Base-by-base conservation (phyloP, 1,140 invertebrate genomes). In the Bombus terrestris region DNA sequence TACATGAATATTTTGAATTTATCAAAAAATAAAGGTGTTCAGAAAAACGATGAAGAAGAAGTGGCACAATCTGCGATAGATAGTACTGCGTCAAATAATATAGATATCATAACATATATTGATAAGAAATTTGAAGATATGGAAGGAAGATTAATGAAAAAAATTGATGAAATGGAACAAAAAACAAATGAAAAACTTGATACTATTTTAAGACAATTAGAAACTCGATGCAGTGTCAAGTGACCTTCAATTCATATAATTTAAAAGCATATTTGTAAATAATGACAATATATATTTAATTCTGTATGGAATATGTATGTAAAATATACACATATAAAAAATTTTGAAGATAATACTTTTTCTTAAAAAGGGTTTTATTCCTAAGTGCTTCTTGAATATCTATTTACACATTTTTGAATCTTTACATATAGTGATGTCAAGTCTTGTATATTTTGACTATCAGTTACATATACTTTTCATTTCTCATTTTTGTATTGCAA, bases 101-200 rank as follows among this genome's bases (percentile, higher is more conserved):
- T 68, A 47, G 87, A 92, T 66, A 86, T 94, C 10, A 86, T 86
- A 88, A 59, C 74, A 28, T 93, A 93, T 64, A 93, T 95, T 74
- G 94, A 95, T 71, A 87, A 86, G 47, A 95, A 95, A 89, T 92
- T 95, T 32, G 39, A 81, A 73, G 92, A 93, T 78, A 91, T 95
- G 82, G 95, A 95, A 76, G 78, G 73, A 81, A 94, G 83, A 93
- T 53, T 95, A 12, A 93, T 88, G 77, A 72, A 90, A 78, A 91
- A 85, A 89, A 92, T 95, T 41, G 86, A 94, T 32, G 66, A 92
- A 32, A 86, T 93, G 68, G 94, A 95, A 83, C 39, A 77, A 18
- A 91, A 77, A 39, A 93, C 86, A 8, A 94, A 92, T 80, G 57
- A 88, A 81, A 95, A 95, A 91, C 81, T 95, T 15, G 93, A 95